phyloP scores from a whole-genome alignment of 2,113 vertebrate species.

The Actinemys pallida region DNA sequence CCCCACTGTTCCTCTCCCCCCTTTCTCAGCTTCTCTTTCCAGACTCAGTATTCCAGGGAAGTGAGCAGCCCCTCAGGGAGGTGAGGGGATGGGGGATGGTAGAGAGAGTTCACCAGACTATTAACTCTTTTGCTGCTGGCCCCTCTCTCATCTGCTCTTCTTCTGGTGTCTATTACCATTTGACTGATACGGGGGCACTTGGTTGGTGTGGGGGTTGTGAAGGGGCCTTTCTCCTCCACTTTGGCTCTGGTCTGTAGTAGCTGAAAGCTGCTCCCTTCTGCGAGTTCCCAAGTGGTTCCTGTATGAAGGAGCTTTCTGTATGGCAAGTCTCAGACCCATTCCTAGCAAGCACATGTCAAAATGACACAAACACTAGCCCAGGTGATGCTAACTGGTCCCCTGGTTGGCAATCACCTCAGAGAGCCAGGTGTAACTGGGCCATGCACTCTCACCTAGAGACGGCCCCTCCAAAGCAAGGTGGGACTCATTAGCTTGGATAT shows the following conservation, averaged over 20 bases:
- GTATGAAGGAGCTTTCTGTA: background rate
- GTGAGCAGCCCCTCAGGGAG: background rate
- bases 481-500: background rate
- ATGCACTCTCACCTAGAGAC: background rate
- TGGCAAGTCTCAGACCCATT: background rate
- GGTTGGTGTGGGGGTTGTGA: background rate
- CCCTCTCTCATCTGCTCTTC: fast-evolving
- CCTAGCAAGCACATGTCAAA: background rate
- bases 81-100: background rate
- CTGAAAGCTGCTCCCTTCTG: background rate
- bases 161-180: background rate
- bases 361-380: background rate
- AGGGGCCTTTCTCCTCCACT: background rate
- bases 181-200: background rate
- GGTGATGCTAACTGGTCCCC: background rate
- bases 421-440: background rate
- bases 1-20: background rate
- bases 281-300: background rate
- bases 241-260: background rate
- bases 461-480: background rate
- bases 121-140: background rate
- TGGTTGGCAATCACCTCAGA: fast-evolving
- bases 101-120: background rate
- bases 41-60: background rate
- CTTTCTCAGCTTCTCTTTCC: background rate